Base-by-base conservation (phyloP, 2,113 vertebrate genomes). In the Ceratotherium simum region DNA sequence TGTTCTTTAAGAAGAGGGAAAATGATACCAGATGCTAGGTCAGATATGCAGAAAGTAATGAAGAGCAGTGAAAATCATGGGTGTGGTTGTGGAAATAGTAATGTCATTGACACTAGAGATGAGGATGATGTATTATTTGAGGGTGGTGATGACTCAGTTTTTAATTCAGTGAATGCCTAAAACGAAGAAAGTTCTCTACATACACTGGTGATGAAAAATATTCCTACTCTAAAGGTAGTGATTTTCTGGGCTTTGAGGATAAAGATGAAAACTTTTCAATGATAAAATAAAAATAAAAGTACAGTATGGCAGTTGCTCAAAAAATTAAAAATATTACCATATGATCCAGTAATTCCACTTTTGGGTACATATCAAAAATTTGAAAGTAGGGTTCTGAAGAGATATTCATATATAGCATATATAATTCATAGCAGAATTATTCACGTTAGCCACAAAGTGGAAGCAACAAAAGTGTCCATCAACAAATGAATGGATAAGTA, bases 281-380 rank as follows among this genome's bases (percentile, higher is more conserved):
- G 58, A 33, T 64, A 89, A 58, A 58, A 87, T 87, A 36, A 88
- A 75, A 60, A 46, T 62, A 48, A 76, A 76, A n/a, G 29, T 76
- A 33, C 48, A n/a, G 31, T 25, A 76, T 89, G 56, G 8, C 70
- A 89, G 13, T 29, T 33, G 36, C 56, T 75, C 70, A 62, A 62
- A 62, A 46, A 89, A 46, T 75, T 89, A 88, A 75, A 75, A 89
- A 48, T 89, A 89, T 62, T 89, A 60, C 69, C 10, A n/a, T 89
- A n/a, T 89, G 56, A 89, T 62, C 29, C 56, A 62, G 36, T 39
- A 70, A 89, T 62, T 75, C 56, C 54, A 62, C 29, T 89, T 75
- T 48, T 18, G 29, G 39, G 13, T 46, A 62, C 23, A 46, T 62
- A 60, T 27, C 36, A 13, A 62, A 75, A 36, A 73, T 33, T 42